These are phyloP conservation scores for Leucoptera coffeella DNA, from an alignment of 2,888 invertebrate genomes.

Conservation along the genomic window DNA sequence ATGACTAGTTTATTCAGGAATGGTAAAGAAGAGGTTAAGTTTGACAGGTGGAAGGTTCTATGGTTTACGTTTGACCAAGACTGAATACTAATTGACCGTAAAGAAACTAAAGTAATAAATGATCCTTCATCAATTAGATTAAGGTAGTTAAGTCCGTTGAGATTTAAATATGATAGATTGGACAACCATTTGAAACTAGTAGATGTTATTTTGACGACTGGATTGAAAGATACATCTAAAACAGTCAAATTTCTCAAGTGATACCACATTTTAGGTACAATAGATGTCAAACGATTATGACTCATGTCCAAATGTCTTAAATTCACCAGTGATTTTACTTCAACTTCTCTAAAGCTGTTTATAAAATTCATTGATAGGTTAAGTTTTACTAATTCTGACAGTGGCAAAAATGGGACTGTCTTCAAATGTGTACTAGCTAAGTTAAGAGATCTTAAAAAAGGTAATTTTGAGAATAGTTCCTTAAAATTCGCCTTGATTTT, in stretches of 20 bases:
- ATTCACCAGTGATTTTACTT: constrained; percentile 63
- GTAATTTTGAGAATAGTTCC: constrained; percentile 81
- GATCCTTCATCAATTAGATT: constrained; percentile 71
- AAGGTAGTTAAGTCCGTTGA: constrained; percentile 67
- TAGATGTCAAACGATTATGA: constrained; percentile 67
- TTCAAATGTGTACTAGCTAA: constrained; percentile 72
- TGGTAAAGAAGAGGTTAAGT: constrained; percentile 64
- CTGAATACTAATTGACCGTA: constrained; percentile 65
- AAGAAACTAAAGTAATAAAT: constrained; percentile 62
- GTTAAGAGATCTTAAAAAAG: constrained; percentile 70
- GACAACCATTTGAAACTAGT: constrained; percentile 66
- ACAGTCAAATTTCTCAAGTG: constrained; percentile 65
- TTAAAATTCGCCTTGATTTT: constrained; percentile 78
- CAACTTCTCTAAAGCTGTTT: constrained; percentile 62
- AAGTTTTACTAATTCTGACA: constrained; percentile 71
- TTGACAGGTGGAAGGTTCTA: constrained; percentile 59
- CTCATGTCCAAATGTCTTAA: constrained; percentile 71
- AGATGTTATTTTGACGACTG: constrained; percentile 65
- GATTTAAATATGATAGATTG: constrained; percentile 67
- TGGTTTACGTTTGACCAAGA: constrained; percentile 72
- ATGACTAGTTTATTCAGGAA: constrained; percentile 70
- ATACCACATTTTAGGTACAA: constrained; percentile 71
- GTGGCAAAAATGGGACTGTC: constrained; percentile 68
- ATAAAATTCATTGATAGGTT: constrained; percentile 77
- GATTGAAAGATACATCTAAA: constrained; percentile 77